These are phyloP conservation scores for Tenthredo scrophulariae DNA, from an alignment of 2,888 invertebrate genomes.

Conservation along the genomic window DNA sequence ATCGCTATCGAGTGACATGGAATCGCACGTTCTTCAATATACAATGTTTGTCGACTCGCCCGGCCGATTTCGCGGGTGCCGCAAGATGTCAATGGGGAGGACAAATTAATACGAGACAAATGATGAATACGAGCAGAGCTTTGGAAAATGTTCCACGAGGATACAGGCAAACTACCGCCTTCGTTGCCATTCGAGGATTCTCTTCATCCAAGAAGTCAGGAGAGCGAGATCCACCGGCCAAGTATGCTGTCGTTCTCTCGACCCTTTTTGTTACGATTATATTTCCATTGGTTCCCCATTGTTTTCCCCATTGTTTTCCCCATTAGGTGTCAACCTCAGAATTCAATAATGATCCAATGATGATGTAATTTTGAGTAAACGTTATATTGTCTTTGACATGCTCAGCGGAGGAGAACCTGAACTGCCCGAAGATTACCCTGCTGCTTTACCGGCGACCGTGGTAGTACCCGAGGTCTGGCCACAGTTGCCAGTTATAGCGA, in stretches of 20 bases:
- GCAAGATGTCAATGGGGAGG: conserved; percentile 58
- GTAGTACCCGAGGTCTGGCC: conserved; percentile 98
- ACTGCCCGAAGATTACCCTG: conserved; percentile 75
- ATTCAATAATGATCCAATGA: neutral
- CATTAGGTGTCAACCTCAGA: neutral
- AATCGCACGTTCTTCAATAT: conserved; percentile 62
- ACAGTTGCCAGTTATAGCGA: conserved; percentile 96
- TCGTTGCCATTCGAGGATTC: conserved; percentile 34
- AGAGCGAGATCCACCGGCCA: conserved; percentile 32
- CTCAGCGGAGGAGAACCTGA: conserved; percentile 58
- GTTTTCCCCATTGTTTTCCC: neutral
- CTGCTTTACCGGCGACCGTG: conserved; percentile 89
- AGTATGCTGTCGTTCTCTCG: conserved; percentile 20
- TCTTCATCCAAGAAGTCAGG: conserved; percentile 39
- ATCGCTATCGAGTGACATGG: conserved; percentile 66
- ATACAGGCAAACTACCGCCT: conserved; percentile 3
- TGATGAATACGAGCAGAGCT: conserved; percentile 66
- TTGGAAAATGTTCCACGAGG: conserved; percentile 64
- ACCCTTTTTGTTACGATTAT: neutral
- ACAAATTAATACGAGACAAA: conserved; percentile 61
- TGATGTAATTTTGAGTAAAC: neutral
- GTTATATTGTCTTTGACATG: neutral
- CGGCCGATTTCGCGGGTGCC: neutral
- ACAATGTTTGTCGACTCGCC: conserved; percentile 54
- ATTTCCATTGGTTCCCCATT: neutral